Conservation (phyloP, 92 coral and sea anemone genomes). For the Bergia puertoricense region DNA sequence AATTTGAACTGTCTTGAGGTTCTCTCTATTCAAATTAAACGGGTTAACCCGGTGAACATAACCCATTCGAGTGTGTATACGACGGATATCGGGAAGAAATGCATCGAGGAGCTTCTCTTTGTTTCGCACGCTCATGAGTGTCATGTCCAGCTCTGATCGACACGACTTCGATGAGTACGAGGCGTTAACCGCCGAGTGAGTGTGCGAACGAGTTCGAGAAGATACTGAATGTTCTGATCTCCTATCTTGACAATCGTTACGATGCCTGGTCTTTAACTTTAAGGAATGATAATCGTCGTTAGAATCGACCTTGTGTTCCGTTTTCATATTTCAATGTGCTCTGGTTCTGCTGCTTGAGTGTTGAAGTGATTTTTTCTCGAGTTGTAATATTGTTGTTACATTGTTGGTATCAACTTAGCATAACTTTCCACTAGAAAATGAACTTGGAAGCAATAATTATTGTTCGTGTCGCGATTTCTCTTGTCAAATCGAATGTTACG, state of each 20-base stretch:
- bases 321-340: not conserved
- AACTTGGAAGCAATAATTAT: not conserved
- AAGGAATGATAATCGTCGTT: not conserved
- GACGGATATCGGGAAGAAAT: constrained; percentile 86
- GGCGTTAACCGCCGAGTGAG: not conserved
- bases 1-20: constrained; percentile 87
- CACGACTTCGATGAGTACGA: constrained; percentile 56
- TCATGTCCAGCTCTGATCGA: constrained; percentile 82
- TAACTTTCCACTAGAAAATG: not conserved
- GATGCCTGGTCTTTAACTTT: not conserved
- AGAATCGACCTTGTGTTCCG: not conserved
- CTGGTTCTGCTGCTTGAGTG: not conserved
- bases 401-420: not conserved
- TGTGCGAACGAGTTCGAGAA: not conserved
- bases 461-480: not conserved
- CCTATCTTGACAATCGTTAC: not conserved
- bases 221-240: constrained; percentile 47
- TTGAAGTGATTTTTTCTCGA: not conserved
- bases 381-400: not conserved
- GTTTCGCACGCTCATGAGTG: constrained; percentile 72
- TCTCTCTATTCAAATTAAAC: constrained; percentile 84
- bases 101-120: constrained; percentile 70
- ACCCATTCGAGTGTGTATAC: constrained; percentile 79
- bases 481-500: not conserved
- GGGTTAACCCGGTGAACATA: constrained; percentile 66